These are phyloP conservation scores for Heteropelma amictum DNA, from an alignment of 2,888 invertebrate genomes.

Conservation along the genomic window DNA sequence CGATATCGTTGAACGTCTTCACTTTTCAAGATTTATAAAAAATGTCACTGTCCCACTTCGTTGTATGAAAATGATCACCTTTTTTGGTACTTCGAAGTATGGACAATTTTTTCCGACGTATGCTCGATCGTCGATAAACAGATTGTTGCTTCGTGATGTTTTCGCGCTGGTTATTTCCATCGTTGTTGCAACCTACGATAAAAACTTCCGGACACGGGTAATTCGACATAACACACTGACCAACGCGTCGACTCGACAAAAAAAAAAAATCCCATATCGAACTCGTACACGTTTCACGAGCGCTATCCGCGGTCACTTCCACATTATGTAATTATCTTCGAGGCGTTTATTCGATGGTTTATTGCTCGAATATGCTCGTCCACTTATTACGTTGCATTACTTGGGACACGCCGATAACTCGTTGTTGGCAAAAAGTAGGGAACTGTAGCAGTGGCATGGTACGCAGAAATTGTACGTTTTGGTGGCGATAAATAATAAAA, in stretches of 20 bases:
- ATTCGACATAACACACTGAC: constrained; percentile 34
- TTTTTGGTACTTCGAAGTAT: constrained; percentile 1
- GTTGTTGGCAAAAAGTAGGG: background rate
- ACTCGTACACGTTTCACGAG: background rate
- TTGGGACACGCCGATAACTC: background rate
- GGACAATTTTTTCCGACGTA: constrained; percentile 29
- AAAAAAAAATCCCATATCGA: background rate
- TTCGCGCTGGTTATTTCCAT: constrained; percentile 56
- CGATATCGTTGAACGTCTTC: background rate
- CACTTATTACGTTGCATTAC: background rate
- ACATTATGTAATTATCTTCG: background rate
- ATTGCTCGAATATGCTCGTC: background rate
- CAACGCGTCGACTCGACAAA: background rate
- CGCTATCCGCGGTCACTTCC: background rate
- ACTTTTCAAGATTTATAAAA: background rate
- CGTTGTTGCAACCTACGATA: constrained; percentile 59
- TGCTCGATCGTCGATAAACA: constrained; percentile 10
- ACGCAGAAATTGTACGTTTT: background rate
- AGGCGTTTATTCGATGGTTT: background rate
- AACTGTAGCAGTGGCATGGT: background rate
- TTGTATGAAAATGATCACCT: background rate
- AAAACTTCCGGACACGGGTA: constrained; percentile 55
- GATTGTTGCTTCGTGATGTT: constrained; percentile 13
- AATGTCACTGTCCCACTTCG: background rate
- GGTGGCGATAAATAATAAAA: background rate